These are phyloP conservation scores for Typhlomys cinereus DNA, from an alignment of 2,113 vertebrate genomes.

Conservation along the genomic window DNA sequence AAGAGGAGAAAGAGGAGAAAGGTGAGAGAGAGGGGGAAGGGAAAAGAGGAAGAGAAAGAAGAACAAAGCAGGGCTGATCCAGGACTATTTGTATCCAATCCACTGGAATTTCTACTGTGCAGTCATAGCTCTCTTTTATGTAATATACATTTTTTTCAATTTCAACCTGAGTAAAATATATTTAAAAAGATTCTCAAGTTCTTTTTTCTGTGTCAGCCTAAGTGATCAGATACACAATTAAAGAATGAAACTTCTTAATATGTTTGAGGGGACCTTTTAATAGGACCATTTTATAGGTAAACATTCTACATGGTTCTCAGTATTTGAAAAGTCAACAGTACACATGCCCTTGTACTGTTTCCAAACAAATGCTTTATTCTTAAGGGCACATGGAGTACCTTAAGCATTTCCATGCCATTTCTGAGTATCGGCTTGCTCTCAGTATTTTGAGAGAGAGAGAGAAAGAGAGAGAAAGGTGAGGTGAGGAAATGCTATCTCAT, in stretches of 20 bases:
- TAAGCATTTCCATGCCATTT: neutral
- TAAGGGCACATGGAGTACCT: neutral
- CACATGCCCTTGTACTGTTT: neutral
- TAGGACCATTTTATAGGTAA: neutral
- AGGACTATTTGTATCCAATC: neutral
- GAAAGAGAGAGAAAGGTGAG: neutral
- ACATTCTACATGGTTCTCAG: neutral
- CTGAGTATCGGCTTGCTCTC: neutral
- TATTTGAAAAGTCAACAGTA: neutral
- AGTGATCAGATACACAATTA: neutral
- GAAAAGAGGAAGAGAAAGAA: no score
- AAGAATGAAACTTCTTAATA: neutral
- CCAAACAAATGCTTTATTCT: neutral
- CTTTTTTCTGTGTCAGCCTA: neutral
- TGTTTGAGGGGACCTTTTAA: neutral
- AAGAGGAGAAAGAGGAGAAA: no score
- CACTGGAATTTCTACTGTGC: neutral
- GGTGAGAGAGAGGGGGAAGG: fast-evolving
- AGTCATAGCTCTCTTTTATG: neutral
- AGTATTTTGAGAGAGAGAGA: neutral
- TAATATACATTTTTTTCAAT: neutral
- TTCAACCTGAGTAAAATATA: no score
- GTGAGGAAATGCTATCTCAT: neutral
- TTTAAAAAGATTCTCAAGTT: neutral
- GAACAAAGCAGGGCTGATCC: neutral